Evolutionary conservation across 1,140 invertebrate species (phyloP).

Genomic region (Trichonephila clavipes): DNA sequence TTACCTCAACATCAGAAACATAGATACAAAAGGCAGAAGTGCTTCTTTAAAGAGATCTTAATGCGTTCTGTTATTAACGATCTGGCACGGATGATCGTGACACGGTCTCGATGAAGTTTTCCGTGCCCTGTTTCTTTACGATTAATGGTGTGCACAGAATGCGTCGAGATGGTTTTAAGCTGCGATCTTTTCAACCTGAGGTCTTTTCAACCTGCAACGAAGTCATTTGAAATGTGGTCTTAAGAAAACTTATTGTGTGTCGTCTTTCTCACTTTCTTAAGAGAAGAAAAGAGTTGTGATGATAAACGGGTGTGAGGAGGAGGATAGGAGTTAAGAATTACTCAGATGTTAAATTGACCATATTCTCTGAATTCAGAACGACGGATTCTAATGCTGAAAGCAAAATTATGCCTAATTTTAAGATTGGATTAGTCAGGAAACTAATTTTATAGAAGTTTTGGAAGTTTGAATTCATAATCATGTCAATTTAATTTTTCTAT

Average conservation of each 20-base stretch:
- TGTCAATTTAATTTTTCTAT: too few species aligned
- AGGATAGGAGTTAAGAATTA: neutral
- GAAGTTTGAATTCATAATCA: too few species aligned
- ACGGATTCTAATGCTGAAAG: neutral
- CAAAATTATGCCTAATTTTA: neutral
- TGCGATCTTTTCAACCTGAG: constrained; percentile 50
- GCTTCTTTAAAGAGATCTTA: constrained; percentile 52
- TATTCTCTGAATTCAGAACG: neutral
- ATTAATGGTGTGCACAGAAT: constrained; percentile 8
- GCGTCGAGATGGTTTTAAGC: constrained; percentile 36
- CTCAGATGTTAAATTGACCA: neutral
- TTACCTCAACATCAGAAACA: constrained; percentile 42
- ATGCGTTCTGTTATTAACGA: constrained; percentile 63
- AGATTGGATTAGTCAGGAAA: neutral
- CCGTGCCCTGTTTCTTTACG: constrained; percentile 6
- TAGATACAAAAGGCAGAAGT: constrained; percentile 30
- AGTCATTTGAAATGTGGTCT: constrained; percentile 61
- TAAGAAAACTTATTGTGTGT: constrained; percentile 50
- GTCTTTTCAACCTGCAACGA: constrained; percentile 32
- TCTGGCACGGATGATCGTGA: constrained; percentile 42
- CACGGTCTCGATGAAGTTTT: constrained; percentile 61
- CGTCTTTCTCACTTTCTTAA: constrained; percentile 2
- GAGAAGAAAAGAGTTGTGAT: neutral
- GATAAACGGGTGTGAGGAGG: constrained; percentile 5
- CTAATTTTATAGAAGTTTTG: neutral